Evolutionary conservation across 2,888 invertebrate genomes (phyloP).

Genomic region (Argyresthia goedartella): DNA sequence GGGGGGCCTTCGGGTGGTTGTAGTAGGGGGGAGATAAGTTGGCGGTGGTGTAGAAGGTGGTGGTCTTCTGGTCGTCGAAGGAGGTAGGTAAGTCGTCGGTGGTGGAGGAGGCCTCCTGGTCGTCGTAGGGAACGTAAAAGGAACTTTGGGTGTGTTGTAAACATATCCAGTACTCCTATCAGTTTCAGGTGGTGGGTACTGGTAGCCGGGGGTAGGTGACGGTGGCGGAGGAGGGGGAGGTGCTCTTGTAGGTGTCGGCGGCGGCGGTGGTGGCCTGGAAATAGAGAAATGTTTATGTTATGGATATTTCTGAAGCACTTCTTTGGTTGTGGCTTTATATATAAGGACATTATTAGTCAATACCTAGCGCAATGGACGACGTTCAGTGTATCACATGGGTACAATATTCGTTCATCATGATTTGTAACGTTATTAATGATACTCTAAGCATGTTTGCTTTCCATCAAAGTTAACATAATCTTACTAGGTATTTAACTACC

Average conservation of each 20-base stretch:
- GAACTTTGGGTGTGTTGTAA: constrained; percentile 15
- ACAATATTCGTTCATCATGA: no score
- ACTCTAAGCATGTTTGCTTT: no score
- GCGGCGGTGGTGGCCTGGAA: constrained; percentile 4
- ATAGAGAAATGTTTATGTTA: no score
- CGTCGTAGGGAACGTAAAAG: constrained; percentile 16
- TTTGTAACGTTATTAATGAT: no score
- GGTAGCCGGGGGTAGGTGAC: constrained; percentile 7
- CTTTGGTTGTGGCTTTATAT: no score
- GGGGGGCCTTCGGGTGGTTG: constrained; percentile 9
- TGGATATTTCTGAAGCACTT: no score
- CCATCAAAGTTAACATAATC: no score
- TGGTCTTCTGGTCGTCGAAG: constrained; percentile 13
- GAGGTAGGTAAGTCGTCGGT: constrained; percentile 12
- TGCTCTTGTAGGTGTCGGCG: constrained; percentile 11
- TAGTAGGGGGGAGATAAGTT: background rate
- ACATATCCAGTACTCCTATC: constrained; percentile 18
- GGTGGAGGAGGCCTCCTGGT: constrained; percentile 3
- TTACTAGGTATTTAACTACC: no score
- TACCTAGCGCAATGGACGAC: no score
- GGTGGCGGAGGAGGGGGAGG: constrained; percentile 26
- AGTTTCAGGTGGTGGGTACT: constrained; percentile 8
- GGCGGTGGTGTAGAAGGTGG: constrained; percentile 10
- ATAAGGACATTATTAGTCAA: no score
- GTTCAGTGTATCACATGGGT: no score